Conservation (phyloP, 2,113 vertebrate species). For the Zingel zingel region DNA sequence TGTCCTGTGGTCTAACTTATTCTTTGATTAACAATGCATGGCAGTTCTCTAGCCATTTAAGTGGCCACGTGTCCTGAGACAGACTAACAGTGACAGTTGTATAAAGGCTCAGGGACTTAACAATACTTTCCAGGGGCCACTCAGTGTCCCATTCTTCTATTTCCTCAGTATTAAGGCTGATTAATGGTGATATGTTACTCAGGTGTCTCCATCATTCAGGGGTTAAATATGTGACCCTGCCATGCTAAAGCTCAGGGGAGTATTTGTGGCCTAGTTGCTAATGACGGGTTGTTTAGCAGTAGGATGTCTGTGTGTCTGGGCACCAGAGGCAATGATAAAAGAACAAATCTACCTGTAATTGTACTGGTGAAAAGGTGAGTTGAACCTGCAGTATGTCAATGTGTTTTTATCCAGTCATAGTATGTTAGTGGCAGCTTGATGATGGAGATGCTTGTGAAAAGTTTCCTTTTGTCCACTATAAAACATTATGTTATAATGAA, state of each 20-base stretch:
- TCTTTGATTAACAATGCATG: constrained; percentile 70
- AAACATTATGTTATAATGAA: too few species aligned
- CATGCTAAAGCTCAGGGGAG: constrained; percentile 59
- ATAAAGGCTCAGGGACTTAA: constrained; percentile 66
- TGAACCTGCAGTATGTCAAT: background rate
- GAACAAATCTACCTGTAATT: background rate
- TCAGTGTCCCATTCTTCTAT: constrained; percentile 50
- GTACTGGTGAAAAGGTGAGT: background rate
- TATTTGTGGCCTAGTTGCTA: constrained; percentile 64
- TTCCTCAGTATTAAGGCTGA: constrained; percentile 64
- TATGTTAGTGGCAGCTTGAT: background rate
- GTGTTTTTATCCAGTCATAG: background rate
- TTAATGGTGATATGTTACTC: constrained; percentile 78
- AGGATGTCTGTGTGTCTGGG: constrained; percentile 32
- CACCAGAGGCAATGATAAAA: constrained; percentile 23
- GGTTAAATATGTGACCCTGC: constrained; percentile 79
- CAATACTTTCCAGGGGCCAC: constrained; percentile 51
- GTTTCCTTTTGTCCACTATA: background rate
- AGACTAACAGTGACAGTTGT: constrained; percentile 65
- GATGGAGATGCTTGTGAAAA: background rate
- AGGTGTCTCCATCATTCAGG: constrained; percentile 53
- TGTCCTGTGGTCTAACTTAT: constrained; percentile 65
- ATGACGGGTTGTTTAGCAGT: constrained; percentile 58
- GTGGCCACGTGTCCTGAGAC: constrained; percentile 64
- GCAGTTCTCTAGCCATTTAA: constrained; percentile 62